Evolutionary conservation across 2,797 vertebrate genomes (phyloP).

Genomic region (Heterohyrax brucei): DNA sequence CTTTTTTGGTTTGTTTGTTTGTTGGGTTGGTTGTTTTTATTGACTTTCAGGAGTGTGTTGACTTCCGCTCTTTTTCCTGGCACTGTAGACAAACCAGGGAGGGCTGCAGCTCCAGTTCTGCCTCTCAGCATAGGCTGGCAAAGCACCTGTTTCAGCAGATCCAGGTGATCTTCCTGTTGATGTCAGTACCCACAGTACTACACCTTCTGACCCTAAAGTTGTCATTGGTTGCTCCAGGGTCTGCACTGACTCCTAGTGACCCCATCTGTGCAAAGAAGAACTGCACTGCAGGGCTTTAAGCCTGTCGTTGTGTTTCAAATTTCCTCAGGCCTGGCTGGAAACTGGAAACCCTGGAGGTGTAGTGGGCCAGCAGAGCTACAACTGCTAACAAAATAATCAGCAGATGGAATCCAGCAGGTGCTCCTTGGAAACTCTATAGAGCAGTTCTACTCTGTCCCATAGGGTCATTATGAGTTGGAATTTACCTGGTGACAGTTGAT

Average conservation of each 20-base stretch:
- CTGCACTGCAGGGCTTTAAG: neutral
- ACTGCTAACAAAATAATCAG: too few relatives aligned
- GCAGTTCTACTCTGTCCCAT: too few relatives aligned
- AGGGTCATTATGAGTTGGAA: too few relatives aligned
- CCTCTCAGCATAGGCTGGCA: neutral
- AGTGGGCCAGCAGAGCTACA: too few relatives aligned
- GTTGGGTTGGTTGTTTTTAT: too few relatives aligned
- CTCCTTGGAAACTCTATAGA: too few relatives aligned
- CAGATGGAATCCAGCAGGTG: too few relatives aligned
- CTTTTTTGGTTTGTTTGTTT: too few relatives aligned
- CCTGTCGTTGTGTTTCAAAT: neutral
- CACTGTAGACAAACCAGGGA: neutral
- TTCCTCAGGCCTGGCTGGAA: neutral
- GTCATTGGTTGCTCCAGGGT: neutral
- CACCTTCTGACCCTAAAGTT: neutral
- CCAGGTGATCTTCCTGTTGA: neutral
- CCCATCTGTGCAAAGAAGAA: neutral
- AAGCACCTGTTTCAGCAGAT: neutral
- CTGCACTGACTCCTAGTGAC: neutral
- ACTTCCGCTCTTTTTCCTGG: neutral
- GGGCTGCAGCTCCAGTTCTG: neutral
- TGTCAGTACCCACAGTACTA: neutral
- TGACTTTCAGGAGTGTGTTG: neutral
- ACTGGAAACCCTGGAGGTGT: neutral
- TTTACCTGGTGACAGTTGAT: too few relatives aligned